phyloP scores from a whole-genome alignment of 1,140 invertebrate species.

The Berghia stephanieae region DNA sequence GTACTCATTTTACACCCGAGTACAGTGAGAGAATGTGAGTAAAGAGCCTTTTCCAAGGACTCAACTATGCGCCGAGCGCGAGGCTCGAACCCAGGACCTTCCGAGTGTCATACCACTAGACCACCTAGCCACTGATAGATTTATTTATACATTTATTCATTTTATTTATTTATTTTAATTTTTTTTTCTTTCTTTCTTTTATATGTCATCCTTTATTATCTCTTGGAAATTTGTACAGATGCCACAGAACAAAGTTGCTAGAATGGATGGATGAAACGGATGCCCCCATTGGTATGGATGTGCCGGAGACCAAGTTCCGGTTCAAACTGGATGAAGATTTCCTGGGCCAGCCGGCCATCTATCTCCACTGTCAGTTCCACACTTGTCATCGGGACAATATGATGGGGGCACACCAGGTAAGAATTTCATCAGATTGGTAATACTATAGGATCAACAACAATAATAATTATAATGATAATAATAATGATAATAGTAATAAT shows the following conservation, averaged over 20 bases:
- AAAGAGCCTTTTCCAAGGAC: no score
- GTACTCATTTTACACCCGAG: no score
- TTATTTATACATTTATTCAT: no score
- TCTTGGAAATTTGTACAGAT: no score
- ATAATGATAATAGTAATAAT: background rate
- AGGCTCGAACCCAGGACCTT: no score
- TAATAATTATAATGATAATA: background rate
- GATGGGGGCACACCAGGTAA: background rate
- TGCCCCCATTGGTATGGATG: background rate
- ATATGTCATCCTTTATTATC: no score
- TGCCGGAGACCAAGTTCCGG: constrained; percentile 1
- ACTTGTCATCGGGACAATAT: constrained; percentile 1
- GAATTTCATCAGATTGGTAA: background rate
- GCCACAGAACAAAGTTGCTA: background rate
- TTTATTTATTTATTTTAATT: no score
- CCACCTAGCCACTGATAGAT: no score
- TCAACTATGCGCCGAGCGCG: no score
- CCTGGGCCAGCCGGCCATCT: background rate
- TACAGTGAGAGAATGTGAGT: no score
- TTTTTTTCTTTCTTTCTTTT: no score
- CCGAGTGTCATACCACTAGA: no score
- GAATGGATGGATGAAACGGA: background rate
- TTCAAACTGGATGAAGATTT: background rate
- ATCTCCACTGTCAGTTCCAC: constrained; percentile 37
- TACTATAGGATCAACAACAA: background rate